Conservation (phyloP, 1,140 invertebrate genomes). For the Colletes latitarsis region DNA sequence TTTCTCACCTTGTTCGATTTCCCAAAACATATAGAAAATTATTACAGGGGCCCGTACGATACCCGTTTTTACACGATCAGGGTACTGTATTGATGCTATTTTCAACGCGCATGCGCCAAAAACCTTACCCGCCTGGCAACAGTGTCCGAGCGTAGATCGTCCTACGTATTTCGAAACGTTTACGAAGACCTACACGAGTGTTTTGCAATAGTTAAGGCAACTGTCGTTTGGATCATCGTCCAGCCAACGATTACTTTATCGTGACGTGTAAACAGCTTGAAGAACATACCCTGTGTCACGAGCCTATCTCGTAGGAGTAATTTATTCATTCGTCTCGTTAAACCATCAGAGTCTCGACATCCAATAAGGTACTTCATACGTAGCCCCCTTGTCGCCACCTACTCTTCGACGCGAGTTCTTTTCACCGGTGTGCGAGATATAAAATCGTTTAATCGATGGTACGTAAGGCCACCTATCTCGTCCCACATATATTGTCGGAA, state of each 20-base stretch:
- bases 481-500: conserved; percentile 23
- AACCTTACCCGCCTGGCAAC: no score
- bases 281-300: not conserved
- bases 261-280: not conserved
- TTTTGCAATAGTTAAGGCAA: not conserved
- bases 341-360: conserved; percentile 10
- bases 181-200: not conserved
- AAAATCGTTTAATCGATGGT: conserved; percentile 43
- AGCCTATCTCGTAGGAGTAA: conserved; percentile 9
- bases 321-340: conserved; percentile 25
- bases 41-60: no score
- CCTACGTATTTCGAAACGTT: conserved; percentile 30
- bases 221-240: not conserved
- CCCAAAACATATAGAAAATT: no score
- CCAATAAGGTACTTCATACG: not conserved
- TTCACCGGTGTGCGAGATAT: conserved; percentile 9
- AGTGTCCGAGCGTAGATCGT: not conserved
- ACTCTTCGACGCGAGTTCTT: conserved; percentile 2
- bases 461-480: conserved; percentile 24
- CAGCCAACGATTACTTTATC: not conserved
- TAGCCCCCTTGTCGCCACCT: not conserved
- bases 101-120: no score
- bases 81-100: no score
- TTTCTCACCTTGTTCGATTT: no score
- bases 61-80: no score